A percentile compares a stretch with the other conserved stretches of the same genome.
Conservation (phyloP, 2,888 invertebrate genomes). For the Epistrophella euchroma region DNA sequence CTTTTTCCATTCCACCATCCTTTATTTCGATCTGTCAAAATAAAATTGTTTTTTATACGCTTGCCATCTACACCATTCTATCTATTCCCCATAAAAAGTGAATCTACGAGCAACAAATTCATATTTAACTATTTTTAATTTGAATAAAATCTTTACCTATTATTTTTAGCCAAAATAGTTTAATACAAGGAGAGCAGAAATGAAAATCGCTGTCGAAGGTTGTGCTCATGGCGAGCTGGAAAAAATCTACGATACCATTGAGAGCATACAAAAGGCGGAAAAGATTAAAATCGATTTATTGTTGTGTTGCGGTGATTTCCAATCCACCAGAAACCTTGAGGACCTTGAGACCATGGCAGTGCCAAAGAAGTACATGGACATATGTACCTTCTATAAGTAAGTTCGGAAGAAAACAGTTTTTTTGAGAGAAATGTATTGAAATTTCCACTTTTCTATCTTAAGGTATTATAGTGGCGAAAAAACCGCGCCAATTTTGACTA, state of each 20-base stretch:
- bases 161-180: no score
- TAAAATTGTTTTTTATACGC: neutral
- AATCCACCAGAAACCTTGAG: constrained; percentile 94
- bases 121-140: neutral
- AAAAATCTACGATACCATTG: constrained; percentile 94
- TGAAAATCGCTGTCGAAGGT: constrained; percentile 98
- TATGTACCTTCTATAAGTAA: constrained; percentile 97
- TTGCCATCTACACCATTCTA: constrained; percentile 1
- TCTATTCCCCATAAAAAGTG: neutral
- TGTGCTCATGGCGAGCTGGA: constrained; percentile 99
- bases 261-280: constrained; percentile 89
- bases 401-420: constrained; percentile 77
- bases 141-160: neutral
- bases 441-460: neutral
- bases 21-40: neutral
- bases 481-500: constrained; percentile 94
- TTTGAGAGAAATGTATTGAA: neutral
- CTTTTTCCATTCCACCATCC: neutral
- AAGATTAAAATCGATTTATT: constrained; percentile 93
- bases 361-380: constrained; percentile 94
- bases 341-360: constrained; percentile 98
- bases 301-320: constrained; percentile 99
- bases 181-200: constrained; percentile 80
- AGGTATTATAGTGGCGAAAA: constrained; percentile 97
- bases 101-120: neutral